A percentile compares a stretch with the other conserved stretches of the same genome.
These are phyloP conservation scores for Masticophis lateralis DNA, from an alignment of 2,797 vertebrate genomes.

Conservation along the genomic window DNA sequence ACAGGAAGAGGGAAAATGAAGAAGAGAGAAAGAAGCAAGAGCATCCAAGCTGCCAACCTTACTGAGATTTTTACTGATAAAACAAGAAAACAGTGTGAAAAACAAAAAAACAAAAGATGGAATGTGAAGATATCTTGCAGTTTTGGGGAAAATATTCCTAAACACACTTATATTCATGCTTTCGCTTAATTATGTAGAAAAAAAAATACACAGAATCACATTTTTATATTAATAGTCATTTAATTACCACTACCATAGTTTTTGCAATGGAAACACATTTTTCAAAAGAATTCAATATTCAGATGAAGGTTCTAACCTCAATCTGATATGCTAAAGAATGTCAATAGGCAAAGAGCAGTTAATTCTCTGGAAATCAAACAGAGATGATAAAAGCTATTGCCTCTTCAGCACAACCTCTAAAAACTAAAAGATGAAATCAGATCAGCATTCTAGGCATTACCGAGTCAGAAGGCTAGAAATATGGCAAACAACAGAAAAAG, in stretches of 20 bases:
- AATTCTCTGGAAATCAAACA: background rate
- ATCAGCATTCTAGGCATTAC: background rate
- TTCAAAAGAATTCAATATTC: background rate
- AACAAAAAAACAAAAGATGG: background rate
- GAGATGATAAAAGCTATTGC: background rate
- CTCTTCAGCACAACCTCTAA: background rate
- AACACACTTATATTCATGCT: background rate
- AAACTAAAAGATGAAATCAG: background rate
- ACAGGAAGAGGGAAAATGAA: background rate
- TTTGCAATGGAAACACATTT: background rate
- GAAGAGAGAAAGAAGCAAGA: slow-evolving; percentile 45
- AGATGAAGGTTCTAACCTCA: background rate
- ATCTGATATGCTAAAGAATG: background rate
- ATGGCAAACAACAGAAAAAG: background rate
- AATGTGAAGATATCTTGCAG: slow-evolving; percentile 15
- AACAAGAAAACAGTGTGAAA: background rate
- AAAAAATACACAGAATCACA: background rate
- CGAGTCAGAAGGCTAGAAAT: background rate
- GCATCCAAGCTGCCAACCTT: slow-evolving; percentile 55
- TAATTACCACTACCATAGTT: background rate
- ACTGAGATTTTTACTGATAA: background rate
- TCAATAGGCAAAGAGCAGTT: background rate
- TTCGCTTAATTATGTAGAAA: background rate
- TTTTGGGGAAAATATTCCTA: background rate
- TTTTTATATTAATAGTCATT: background rate